phyloP scores from a whole-genome alignment of 1,140 invertebrate genomes.

The Micrasema longulum region DNA sequence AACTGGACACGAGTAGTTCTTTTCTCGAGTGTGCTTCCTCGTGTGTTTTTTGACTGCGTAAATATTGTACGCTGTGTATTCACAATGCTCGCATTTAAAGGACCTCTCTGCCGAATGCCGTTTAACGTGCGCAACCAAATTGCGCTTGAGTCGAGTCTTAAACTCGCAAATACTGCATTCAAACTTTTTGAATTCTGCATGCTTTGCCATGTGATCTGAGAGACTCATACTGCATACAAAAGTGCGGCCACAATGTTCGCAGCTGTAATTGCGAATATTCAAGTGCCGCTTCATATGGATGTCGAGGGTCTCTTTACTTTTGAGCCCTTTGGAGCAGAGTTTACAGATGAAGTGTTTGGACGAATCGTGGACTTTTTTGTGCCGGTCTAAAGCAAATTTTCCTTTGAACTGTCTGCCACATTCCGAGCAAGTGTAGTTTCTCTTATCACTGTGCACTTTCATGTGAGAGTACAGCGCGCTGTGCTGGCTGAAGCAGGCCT shows the following conservation, averaged over 20 bases:
- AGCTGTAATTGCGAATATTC: constrained; percentile 65
- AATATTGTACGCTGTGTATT: constrained; percentile 59
- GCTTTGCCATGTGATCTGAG: constrained; percentile 63
- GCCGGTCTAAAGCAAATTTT: constrained; percentile 61
- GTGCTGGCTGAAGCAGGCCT: constrained; percentile 70
- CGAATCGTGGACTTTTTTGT: constrained; percentile 60
- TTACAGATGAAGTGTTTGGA: constrained; percentile 58
- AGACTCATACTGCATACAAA: constrained; percentile 65
- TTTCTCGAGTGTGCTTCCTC: constrained; percentile 68
- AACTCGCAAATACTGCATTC: constrained; percentile 66
- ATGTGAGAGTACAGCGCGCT: constrained; percentile 64
- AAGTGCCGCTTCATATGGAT: constrained; percentile 64
- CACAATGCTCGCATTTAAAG: constrained; percentile 62
- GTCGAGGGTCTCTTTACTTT: constrained; percentile 61
- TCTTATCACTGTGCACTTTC: constrained; percentile 64
- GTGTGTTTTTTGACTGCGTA: constrained; percentile 62
- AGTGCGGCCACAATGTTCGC: constrained; percentile 64
- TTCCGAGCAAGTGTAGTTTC: constrained; percentile 69
- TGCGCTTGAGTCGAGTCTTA: constrained; percentile 65
- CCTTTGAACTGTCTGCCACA: constrained; percentile 74
- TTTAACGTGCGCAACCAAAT: constrained; percentile 63
- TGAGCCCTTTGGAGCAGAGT: constrained; percentile 61
- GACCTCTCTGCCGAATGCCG: constrained; percentile 62
- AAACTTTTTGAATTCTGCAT: constrained; percentile 58
- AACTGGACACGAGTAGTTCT: constrained; percentile 69